These are phyloP conservation scores for Parauchenoglanis ngamensis DNA, from an alignment of 2,797 vertebrate genomes.

Conservation along the genomic window DNA sequence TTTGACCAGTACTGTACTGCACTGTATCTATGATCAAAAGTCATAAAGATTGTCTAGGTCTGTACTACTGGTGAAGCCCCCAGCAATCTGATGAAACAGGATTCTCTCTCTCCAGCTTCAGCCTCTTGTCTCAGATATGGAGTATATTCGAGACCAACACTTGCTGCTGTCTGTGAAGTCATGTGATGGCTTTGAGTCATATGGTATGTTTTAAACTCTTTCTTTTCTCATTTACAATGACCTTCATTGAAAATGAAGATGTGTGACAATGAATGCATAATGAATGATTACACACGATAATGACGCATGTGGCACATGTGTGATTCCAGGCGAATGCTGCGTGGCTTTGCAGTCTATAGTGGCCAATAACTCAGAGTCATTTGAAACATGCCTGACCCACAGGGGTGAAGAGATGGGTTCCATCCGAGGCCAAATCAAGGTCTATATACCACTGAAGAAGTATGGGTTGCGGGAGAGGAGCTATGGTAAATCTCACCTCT, in stretches of 20 bases:
- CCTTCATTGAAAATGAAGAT: slow-evolving; percentile 1
- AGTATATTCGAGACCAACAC: slow-evolving; percentile 79
- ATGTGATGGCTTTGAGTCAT: slow-evolving; percentile 84
- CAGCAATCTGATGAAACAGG: not conserved
- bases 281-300: not conserved
- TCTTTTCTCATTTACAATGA: not conserved
- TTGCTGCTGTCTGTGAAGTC: slow-evolving; percentile 82
- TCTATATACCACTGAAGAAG: slow-evolving; percentile 72
- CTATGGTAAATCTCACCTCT: slow-evolving; percentile 71
- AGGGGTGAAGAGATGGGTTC: slow-evolving; percentile 84
- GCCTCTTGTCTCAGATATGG: slow-evolving; percentile 75
- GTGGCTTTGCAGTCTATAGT: slow-evolving; percentile 74
- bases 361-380: slow-evolving; percentile 68
- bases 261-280: not conserved
- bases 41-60: not conserved
- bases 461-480: slow-evolving; percentile 67
- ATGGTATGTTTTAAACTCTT: slow-evolving; percentile 70
- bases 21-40: not conserved
- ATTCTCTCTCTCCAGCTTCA: slow-evolving; percentile 69
- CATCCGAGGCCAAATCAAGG: slow-evolving; percentile 75
- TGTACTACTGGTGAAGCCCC: not conserved
- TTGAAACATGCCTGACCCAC: slow-evolving; percentile 82
- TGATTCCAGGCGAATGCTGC: slow-evolving; percentile 78
- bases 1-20: too few species aligned
- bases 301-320: not conserved